Conservation (phyloP, 2,113 vertebrate genomes). For the Cavia aperea region DNA sequence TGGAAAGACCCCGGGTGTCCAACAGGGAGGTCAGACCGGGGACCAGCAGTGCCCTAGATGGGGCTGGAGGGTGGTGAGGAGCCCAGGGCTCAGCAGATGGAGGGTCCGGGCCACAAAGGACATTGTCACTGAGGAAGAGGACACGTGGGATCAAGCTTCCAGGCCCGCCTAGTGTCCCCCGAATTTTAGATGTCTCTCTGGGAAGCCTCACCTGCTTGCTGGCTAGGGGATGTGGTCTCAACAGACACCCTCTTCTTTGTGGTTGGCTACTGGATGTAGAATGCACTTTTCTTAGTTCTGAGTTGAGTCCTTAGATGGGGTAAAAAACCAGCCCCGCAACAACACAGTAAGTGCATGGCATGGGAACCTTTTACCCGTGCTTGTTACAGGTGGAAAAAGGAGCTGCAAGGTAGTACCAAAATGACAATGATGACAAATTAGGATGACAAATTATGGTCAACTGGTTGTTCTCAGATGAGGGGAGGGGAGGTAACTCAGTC, state of each 20-base stretch:
- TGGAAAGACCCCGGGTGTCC: background rate
- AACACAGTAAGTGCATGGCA: background rate
- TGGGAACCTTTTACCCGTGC: rapidly evolving
- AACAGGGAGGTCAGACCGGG: background rate
- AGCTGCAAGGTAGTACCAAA: no score
- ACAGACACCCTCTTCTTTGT: background rate
- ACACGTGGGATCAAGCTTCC: background rate
- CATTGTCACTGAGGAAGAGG: background rate
- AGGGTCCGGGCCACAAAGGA: background rate
- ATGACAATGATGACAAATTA: background rate
- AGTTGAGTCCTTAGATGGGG: background rate
- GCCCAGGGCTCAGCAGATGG: background rate
- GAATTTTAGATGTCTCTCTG: background rate
- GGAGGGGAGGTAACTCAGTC: background rate
- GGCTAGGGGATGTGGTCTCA: background rate
- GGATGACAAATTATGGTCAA: no score
- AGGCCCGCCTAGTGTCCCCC: background rate
- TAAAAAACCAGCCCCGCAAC: background rate
- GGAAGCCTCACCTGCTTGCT: background rate
- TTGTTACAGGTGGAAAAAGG: background rate
- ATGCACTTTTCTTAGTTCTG: background rate
- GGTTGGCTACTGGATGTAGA: background rate
- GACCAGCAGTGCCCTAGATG: background rate
- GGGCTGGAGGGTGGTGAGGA: background rate
- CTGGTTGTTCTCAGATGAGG: background rate